Percentiles rank a stretch among this genome's conserved stretches.
phyloP scores from a whole-genome alignment of 1,140 invertebrate species.

The Platyura marginata region DNA sequence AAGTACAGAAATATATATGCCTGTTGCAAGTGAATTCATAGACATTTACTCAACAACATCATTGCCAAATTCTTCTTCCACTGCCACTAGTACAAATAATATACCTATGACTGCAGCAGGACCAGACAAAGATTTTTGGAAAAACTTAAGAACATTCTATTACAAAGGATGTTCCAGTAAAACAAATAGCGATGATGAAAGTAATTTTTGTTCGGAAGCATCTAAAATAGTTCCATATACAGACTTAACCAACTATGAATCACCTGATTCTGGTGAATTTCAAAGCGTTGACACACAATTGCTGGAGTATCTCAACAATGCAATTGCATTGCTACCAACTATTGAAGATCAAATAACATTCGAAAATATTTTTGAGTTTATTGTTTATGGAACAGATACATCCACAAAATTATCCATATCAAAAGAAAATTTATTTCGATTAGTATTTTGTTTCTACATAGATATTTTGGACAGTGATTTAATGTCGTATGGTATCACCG shows the following conservation, averaged over 20 bases:
- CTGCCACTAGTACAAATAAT: not conserved
- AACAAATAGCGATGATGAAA: not conserved
- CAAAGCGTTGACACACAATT: conserved; percentile 2
- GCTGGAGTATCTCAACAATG: not conserved
- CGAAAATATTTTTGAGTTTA: not conserved
- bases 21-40: no score
- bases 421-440: conserved; percentile 7
- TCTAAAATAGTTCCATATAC: not conserved
- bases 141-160: not conserved
- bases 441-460: conserved; percentile 3
- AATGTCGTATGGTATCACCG: not conserved
- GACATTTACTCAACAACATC: not conserved
- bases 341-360: not conserved
- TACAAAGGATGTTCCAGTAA: not conserved
- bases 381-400: not conserved
- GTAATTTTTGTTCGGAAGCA: not conserved
- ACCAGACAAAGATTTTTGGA: not conserved
- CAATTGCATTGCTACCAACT: not conserved
- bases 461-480: no score
- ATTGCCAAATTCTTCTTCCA: not conserved
- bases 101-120: no score
- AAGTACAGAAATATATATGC: no score
- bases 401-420: not conserved
- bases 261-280: conserved; percentile 2
- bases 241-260: conserved; percentile 1